Evolutionary conservation across 2,113 vertebrate genomes (phyloP), one percentile per base, ranked within the genome.

Genomic region (Scartelaos histophorus): DNA sequence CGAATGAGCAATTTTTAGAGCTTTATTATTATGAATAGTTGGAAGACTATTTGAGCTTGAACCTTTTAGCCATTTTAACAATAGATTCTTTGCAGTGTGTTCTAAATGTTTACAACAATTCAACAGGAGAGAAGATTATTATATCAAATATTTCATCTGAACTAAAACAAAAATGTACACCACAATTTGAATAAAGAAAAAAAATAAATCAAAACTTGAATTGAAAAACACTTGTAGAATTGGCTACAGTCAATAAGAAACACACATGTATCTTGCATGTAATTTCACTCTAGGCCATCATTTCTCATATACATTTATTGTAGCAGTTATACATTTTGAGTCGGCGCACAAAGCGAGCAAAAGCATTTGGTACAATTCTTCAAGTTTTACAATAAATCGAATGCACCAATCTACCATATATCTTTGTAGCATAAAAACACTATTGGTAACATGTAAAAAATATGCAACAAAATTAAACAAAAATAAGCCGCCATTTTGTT

Each of bases 261-360:
- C 51, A 65, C 54, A 69, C 62, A 29, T 29, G 29, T 29, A 6
- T 60, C 74, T 67, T 57, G 25, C 58, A 70, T 49, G 68, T 7
- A 64, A 49, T 49, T 17, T 49, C 2, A 49, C 47, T 49, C 16
- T 3, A 29, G 29, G 29, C 45, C 46, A 15, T 29, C 29, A 29
- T 29, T 29, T 29, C 29, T 47, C 13, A 13, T 13, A 47, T 19
- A 51, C 49, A 51, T 51, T 17, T 29, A 29, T 29, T 29, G 29
- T 71, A 74, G 45, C 69, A 80, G 68, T 78, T 43, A 80, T 5
- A 22, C 17, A 78, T 69, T 79, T 47, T 82, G 47, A 83, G 76
- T 25, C 57, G 46, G 35, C 76, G 70, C 72, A 71, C 79, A 74
- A 83, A 85, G 45, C 80, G 61, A 82, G 78, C 67, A 78, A 54